phyloP scores from a whole-genome alignment of 2,888 invertebrate genomes.

The Athrips mouffetella region DNA sequence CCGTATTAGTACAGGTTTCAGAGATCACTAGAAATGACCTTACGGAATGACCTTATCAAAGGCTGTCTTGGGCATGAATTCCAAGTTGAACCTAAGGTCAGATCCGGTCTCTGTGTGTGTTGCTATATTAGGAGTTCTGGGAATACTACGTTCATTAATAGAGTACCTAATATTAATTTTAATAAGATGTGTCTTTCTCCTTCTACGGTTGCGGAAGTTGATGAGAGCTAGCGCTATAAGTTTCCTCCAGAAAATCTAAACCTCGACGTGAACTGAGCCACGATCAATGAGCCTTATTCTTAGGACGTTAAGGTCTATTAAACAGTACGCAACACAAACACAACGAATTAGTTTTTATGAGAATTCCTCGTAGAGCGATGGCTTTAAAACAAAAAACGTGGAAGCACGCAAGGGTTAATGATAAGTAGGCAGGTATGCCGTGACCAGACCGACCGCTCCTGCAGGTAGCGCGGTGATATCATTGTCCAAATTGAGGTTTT shows the following conservation, averaged over 20 bases:
- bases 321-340: constrained; percentile 8
- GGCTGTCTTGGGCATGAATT: constrained; percentile 36
- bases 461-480: constrained; percentile 41
- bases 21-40: constrained; percentile 37
- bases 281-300: constrained; percentile 1
- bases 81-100: constrained; percentile 41
- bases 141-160: constrained; percentile 1
- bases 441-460: constrained; percentile 47
- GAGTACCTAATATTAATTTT: constrained; percentile 5
- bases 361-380: constrained; percentile 13
- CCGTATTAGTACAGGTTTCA: constrained; percentile 5
- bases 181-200: constrained; percentile 4
- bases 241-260: background rate
- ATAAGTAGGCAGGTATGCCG: constrained; percentile 27
- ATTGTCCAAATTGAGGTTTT: constrained; percentile 21
- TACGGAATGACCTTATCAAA: constrained; percentile 37
- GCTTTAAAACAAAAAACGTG: constrained; percentile 20
- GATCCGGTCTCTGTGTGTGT: constrained; percentile 34
- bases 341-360: constrained; percentile 11
- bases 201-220: constrained; percentile 2
- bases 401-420: constrained; percentile 26
- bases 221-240: background rate
- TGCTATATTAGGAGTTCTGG: constrained; percentile 30
- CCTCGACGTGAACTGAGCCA: background rate
- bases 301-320: background rate